phyloP scores from a whole-genome alignment of 2,797 vertebrate species.

The Brachyalestes nurse region DNA sequence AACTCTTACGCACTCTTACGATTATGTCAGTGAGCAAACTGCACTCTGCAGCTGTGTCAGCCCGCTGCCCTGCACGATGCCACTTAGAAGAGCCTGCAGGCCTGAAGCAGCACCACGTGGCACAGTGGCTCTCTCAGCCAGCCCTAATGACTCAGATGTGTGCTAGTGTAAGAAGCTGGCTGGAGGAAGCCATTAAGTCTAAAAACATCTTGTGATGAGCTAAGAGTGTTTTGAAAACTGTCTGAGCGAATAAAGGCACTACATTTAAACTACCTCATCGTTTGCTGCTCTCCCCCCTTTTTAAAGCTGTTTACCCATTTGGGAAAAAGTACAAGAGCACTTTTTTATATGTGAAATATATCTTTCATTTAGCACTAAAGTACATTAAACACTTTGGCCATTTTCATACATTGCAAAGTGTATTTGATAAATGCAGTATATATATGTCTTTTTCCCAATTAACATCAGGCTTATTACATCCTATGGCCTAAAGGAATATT shows the following conservation, averaged over 20 bases:
- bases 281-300: not conserved
- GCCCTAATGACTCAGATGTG: constrained; percentile 40
- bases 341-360: not conserved
- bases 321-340: too few species aligned
- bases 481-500: too few species aligned
- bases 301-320: not conserved
- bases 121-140: constrained; percentile 26
- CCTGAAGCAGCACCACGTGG: constrained; percentile 37
- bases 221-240: constrained; percentile 16
- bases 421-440: too few species aligned
- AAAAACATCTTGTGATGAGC: constrained; percentile 31
- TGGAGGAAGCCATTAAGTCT: constrained; percentile 25
- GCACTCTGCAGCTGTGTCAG: constrained; percentile 40
- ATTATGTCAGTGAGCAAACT: constrained; percentile 49
- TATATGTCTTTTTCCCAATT: too few species aligned
- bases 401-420: too few species aligned
- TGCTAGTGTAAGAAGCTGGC: constrained; percentile 1
- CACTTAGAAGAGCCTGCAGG: constrained; percentile 16
- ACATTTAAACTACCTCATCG: constrained; percentile 4
- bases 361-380: not conserved
- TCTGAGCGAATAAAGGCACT: constrained; percentile 20
- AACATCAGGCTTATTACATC: too few species aligned
- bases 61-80: constrained; percentile 1
- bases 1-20: constrained; percentile 48
- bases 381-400: not conserved